These are phyloP conservation scores for Melinaea marsaeus DNA, from an alignment of 2,888 invertebrate species.

Conservation along the genomic window DNA sequence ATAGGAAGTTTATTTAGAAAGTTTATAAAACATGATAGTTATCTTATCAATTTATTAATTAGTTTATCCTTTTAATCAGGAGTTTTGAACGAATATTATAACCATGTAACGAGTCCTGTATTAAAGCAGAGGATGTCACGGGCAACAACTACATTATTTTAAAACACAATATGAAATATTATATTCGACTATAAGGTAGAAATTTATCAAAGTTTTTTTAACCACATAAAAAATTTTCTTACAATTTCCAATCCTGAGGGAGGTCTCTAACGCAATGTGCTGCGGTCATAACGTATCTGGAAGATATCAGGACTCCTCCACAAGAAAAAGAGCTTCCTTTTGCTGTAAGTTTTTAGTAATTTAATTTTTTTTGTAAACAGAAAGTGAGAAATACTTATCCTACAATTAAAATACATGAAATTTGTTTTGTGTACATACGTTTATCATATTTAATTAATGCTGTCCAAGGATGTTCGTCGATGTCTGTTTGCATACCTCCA, in stretches of 20 bases:
- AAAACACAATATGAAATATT: too few relatives aligned
- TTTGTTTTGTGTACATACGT: constrained; percentile 62
- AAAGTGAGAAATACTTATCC: not conserved
- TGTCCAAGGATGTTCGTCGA: constrained; percentile 86
- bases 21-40: too few relatives aligned
- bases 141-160: too few relatives aligned
- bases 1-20: too few relatives aligned
- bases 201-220: too few relatives aligned
- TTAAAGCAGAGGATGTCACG: too few relatives aligned
- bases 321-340: constrained; percentile 81
- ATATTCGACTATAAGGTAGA: too few relatives aligned
- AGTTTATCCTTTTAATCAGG: too few relatives aligned
- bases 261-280: constrained; percentile 85
- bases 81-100: too few relatives aligned
- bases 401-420: too few relatives aligned
- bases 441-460: constrained; percentile 80
- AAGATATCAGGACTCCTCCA: constrained; percentile 84
- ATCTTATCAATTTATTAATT: too few relatives aligned
- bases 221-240: constrained; percentile 43
- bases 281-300: constrained; percentile 84
- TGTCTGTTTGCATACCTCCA: constrained; percentile 78
- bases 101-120: too few relatives aligned
- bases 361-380: not conserved
- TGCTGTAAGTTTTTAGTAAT: constrained; percentile 49
- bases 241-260: constrained; percentile 80